Evolutionary conservation across 2,797 vertebrate species (phyloP).

Genomic region (Coregonus sp.): DNA sequence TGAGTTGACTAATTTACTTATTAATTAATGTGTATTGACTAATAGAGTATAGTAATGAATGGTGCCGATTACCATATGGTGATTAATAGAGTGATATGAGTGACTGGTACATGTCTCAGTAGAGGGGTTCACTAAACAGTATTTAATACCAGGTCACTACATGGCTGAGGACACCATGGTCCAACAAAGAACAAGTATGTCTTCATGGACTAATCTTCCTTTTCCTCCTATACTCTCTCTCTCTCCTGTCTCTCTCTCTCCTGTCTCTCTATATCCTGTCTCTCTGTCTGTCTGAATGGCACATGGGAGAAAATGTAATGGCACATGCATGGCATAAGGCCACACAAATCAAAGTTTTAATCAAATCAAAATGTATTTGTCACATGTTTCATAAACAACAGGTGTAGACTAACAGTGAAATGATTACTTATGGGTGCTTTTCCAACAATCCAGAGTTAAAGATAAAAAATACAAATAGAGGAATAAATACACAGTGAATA

Average conservation of each 20-base stretch:
- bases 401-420: no score
- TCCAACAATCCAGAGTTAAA: no score
- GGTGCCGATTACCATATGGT: background rate
- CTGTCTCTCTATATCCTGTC: no score
- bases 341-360: constrained; percentile 9
- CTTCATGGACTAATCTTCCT: background rate
- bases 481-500: no score
- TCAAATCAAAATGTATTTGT: no score
- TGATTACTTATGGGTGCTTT: no score
- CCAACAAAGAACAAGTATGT: background rate
- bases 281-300: background rate
- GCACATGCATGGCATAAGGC: constrained; percentile 29
- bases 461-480: no score
- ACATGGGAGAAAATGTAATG: constrained; percentile 33
- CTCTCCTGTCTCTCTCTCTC: background rate
- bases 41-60: background rate
- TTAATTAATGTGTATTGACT: background rate
- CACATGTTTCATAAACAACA: no score
- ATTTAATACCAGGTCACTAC: background rate
- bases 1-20: no score
- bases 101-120: no score
- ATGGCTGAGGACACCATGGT: background rate
- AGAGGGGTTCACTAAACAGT: background rate
- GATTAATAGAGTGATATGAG: background rate
- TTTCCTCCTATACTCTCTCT: background rate